These are phyloP conservation scores for Diorhabda carinulata DNA, from an alignment of 1,140 invertebrate species.

Conservation along the genomic window DNA sequence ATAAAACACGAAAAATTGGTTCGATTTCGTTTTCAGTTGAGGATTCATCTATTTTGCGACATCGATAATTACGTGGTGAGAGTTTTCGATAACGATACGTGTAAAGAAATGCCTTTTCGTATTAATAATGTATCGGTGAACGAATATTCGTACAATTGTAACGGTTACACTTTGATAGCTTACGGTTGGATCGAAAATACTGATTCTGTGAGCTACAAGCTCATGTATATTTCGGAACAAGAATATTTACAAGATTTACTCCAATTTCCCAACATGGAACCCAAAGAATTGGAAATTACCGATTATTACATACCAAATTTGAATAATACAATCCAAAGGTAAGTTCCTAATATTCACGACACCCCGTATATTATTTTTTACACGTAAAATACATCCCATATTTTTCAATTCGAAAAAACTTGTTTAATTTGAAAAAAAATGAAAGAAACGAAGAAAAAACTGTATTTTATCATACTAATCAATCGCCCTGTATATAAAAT, in stretches of 20 bases:
- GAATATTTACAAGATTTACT: slow-evolving; percentile 7
- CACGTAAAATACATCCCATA: too few relatives aligned
- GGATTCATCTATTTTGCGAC: slow-evolving; percentile 37
- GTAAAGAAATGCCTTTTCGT: slow-evolving; percentile 34
- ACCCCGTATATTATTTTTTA: too few relatives aligned
- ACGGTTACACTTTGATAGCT: slow-evolving; percentile 45
- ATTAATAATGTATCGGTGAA: slow-evolving; percentile 33
- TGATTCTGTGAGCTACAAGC: slow-evolving; percentile 35
- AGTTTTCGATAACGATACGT: slow-evolving; percentile 45
- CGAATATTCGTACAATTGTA: slow-evolving; percentile 29
- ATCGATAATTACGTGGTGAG: slow-evolving; percentile 36
- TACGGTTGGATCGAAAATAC: slow-evolving; percentile 39
- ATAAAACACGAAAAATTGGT: background rate
- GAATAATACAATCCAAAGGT: slow-evolving; percentile 18
- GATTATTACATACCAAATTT: slow-evolving; percentile 24
- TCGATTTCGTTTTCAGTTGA: slow-evolving; percentile 18
- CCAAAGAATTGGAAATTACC: slow-evolving; percentile 3
- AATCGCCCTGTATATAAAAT: too few relatives aligned
- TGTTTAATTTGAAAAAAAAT: too few relatives aligned
- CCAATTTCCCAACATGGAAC: background rate
- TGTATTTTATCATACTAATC: too few relatives aligned
- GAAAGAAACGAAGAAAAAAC: too few relatives aligned
- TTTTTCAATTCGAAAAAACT: too few relatives aligned
- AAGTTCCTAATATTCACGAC: background rate
- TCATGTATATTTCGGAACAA: slow-evolving; percentile 30